phyloP scores from a whole-genome alignment of 2,888 invertebrate genomes.

The Clusia tigrina region DNA sequence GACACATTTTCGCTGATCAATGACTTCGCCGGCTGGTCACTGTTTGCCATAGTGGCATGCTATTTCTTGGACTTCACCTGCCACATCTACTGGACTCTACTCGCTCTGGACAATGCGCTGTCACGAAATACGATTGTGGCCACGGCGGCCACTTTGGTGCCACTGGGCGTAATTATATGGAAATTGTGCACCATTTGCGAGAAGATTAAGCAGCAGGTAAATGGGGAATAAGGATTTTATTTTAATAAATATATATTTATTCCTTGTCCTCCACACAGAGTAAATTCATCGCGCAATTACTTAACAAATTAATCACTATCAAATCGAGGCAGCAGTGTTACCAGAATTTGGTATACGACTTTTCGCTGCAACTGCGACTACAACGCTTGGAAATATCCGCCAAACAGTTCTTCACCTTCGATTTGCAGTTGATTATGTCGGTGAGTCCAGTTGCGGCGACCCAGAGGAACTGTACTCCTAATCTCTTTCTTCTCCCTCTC shows the following conservation, averaged over 20 bases:
- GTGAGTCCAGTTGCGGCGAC: not conserved
- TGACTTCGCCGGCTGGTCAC: constrained; percentile 37
- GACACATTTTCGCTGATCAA: constrained; percentile 31
- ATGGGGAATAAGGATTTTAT: not conserved
- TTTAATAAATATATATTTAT: too few species aligned
- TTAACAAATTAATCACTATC: not conserved
- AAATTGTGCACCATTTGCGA: not conserved
- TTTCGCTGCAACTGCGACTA: constrained; percentile 60
- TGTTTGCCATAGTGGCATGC: constrained; percentile 33
- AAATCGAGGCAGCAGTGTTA: constrained; percentile 46
- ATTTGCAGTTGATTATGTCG: constrained; percentile 43
- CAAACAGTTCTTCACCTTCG: constrained; percentile 61
- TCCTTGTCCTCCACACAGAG: too few species aligned
- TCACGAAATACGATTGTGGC: not conserved
- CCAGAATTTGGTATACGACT: constrained; percentile 59
- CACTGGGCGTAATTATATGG: not conserved
- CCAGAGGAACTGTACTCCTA: not conserved
- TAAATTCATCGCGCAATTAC: not conserved
- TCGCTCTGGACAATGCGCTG: constrained; percentile 29
- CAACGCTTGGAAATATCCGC: constrained; percentile 60
- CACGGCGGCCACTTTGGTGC: not conserved
- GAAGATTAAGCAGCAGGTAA: not conserved
- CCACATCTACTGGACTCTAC: constrained; percentile 39
- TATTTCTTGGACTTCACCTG: constrained; percentile 38
- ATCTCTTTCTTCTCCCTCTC: too few species aligned